Percentiles rank a stretch among this genome's conserved stretches.
These are phyloP conservation scores for Hemistola chrysoprasaria DNA, from an alignment of 2,888 invertebrate genomes.

Conservation along the genomic window DNA sequence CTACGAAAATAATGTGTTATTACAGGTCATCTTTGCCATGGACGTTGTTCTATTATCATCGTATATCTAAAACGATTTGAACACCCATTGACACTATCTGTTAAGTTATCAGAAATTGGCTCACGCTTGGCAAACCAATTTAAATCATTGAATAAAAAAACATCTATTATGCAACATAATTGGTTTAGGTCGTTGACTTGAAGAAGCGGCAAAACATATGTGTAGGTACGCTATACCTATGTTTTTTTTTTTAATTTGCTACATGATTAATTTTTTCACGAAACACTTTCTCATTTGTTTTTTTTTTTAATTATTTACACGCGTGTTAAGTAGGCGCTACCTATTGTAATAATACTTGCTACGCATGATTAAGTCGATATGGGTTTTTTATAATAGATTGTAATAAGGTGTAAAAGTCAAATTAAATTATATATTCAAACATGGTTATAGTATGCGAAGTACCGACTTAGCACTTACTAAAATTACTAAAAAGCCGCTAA, in stretches of 20 bases:
- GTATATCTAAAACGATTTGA: constrained; percentile 35
- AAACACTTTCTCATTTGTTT: constrained; percentile 60
- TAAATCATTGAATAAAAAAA: constrained; percentile 52
- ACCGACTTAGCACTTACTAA: too few relatives aligned
- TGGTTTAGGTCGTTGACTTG: constrained; percentile 68
- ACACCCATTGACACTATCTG: constrained; percentile 47
- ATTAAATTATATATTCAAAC: constrained; percentile 19
- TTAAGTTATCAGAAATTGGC: constrained; percentile 57
- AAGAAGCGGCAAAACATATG: constrained; percentile 53
- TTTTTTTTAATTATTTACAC: constrained; percentile 36
- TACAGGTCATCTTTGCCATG: constrained; percentile 7
- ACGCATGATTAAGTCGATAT: constrained; percentile 48
- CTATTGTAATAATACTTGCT: constrained; percentile 45
- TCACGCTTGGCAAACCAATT: constrained; percentile 60
- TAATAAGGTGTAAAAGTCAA: constrained; percentile 37
- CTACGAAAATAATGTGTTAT: constrained; percentile 13
- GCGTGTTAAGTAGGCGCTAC: constrained; percentile 39
- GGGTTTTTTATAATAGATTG: constrained; percentile 34
- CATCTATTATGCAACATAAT: constrained; percentile 71
- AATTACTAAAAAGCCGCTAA: too few relatives aligned
- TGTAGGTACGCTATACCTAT: constrained; percentile 31
- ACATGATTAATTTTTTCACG: constrained; percentile 43
- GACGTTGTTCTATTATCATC: constrained; percentile 18
- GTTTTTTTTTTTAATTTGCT: too few relatives aligned
- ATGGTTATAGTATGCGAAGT: neutral